phyloP scores from a whole-genome alignment of 92 coral and sea anemone genomes.

The Porites rus region DNA sequence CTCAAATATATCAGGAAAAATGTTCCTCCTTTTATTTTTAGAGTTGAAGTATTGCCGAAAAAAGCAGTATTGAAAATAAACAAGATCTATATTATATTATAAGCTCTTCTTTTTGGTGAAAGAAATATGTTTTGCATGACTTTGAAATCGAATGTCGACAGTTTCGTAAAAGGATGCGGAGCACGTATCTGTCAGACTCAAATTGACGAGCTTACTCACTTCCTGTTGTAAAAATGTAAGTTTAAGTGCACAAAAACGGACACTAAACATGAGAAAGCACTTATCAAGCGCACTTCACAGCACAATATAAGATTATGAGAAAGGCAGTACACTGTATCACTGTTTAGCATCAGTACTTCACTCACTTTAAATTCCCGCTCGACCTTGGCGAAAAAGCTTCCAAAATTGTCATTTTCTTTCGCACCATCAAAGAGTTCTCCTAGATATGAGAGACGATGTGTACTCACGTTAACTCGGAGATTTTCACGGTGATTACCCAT shows the following conservation, averaged over 20 bases:
- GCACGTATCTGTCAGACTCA: too few relatives aligned
- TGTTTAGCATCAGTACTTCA: conserved; percentile 61
- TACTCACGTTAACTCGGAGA: not conserved
- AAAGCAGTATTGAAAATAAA: not conserved
- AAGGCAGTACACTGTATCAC: not conserved
- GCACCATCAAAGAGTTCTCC: conserved; percentile 4
- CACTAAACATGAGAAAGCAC: not conserved
- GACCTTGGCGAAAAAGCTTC: conserved; percentile 35
- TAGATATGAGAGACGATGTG: not conserved
- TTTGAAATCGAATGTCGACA: too few relatives aligned
- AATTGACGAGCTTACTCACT: too few relatives aligned
- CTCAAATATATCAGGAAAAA: too few relatives aligned
- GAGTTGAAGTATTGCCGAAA: not conserved
- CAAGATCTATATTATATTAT: too few relatives aligned
- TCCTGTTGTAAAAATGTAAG: not conserved
- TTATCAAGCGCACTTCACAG: too few relatives aligned
- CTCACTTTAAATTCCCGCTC: conserved; percentile 62
- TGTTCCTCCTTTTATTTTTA: too few relatives aligned
- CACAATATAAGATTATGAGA: not conserved
- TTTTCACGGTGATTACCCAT: conserved; percentile 4
- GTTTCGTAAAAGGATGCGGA: too few relatives aligned
- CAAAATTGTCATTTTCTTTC: not conserved
- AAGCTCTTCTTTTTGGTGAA: too few relatives aligned
- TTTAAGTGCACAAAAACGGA: not conserved
- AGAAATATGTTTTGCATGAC: too few relatives aligned